A percentile compares a stretch with the other conserved stretches of the same genome.
These are phyloP conservation scores for Arge pagana DNA, from an alignment of 2,888 invertebrate species.

Conservation along the genomic window DNA sequence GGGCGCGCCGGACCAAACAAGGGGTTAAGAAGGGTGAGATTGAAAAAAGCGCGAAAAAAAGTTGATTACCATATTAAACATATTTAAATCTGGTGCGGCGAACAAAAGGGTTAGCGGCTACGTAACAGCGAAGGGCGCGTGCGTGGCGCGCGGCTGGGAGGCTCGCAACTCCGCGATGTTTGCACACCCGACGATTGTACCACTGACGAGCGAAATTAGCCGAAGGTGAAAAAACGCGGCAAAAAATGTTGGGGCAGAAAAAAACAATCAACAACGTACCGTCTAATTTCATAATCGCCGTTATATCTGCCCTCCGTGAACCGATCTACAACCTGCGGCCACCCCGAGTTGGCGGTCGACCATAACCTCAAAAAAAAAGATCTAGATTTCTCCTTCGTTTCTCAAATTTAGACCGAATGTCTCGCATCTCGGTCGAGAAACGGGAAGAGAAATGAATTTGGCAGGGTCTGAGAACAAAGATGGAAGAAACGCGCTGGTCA, in stretches of 20 bases:
- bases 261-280: too few relatives aligned
- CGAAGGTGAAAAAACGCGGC: not conserved
- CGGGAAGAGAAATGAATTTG: too few relatives aligned
- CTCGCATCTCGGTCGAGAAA: too few relatives aligned
- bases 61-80: constrained; percentile 9
- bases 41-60: constrained; percentile 35
- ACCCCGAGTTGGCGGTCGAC: too few relatives aligned
- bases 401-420: too few relatives aligned
- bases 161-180: not conserved
- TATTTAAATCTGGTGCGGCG: constrained; percentile 14
- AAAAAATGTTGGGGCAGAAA: not conserved
- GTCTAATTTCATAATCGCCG: too few relatives aligned
- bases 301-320: too few relatives aligned
- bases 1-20: constrained; percentile 57
- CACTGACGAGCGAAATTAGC: not conserved
- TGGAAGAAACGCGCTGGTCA: too few relatives aligned
- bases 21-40: constrained; percentile 38
- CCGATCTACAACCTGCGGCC: too few relatives aligned
- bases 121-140: constrained; percentile 13
- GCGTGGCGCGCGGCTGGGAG: constrained; percentile 8
- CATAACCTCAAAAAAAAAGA: too few relatives aligned
- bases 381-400: too few relatives aligned
- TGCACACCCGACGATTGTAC: not conserved
- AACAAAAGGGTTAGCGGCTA: not conserved
- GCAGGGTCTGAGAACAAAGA: too few relatives aligned